Evolutionary conservation across 30 jellyfish, hydroid and myxozoan species (phyloP), one percentile per base, ranked within the genome.

Genomic region (Hydractinia symbiolongicarpus): DNA sequence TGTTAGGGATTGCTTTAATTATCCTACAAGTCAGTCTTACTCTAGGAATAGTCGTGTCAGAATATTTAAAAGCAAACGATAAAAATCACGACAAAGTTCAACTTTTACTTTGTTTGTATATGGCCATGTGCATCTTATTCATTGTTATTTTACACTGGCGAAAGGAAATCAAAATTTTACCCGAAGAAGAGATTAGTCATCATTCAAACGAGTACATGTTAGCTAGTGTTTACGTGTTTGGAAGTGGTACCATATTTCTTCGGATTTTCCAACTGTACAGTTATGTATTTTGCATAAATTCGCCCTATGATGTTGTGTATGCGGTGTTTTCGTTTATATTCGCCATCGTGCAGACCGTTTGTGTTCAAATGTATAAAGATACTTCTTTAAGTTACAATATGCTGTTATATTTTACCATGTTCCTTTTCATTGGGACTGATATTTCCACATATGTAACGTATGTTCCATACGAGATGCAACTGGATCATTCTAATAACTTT

Each of bases 201-300:
- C 74, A 64, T 13, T 64, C 74, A 13, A 64, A 64, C 40, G 52
- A 64, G 16, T 64, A 64, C 74, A 7, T 64, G 40, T n/a, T 51
- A n/a, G 74, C 74, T 13, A 64, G 74, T 13, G 74, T 64, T 64
- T 64, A 64, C 40, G 74, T 64, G 7, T 64, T 64, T 64, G 74
- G 74, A 64, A 64, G 19, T 44, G 74, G 74, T n/a, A 64, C 74
- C 9, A 64, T 64, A 7, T 64, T 64, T 64, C 40, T 64, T n/a
- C 74, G 74, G 40, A 6, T 64, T 9, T 51, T n/a, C 9, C 52
- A 64, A 64, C 40, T 64, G 40, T 30, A 30, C 44, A 30, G 44
- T 30, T 30, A 30, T 30, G 44, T 30, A 30, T 30, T 30, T 30
- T 30, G 74, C 74, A n/a, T 51, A 44, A 51, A 64, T 13, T 51